Percentiles rank a stretch among this genome's conserved stretches.
Evolutionary conservation across 2,888 invertebrate genomes (phyloP).

Genomic region (Megastigmus dorsalis): DNA sequence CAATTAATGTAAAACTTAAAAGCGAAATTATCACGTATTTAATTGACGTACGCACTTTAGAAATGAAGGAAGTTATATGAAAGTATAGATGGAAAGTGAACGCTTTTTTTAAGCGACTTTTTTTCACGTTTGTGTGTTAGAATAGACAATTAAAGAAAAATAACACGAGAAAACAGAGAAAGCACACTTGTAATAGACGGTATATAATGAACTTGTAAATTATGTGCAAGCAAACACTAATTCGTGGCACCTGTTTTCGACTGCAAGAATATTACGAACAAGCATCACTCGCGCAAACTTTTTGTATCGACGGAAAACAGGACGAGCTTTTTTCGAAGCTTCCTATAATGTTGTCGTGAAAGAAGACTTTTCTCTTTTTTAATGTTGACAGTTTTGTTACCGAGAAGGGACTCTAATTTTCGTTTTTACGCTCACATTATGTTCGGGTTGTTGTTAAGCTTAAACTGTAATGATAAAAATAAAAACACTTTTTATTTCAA

Average conservation of each 20-base stretch:
- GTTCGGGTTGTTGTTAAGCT: too few relatives aligned
- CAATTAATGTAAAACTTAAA: too few relatives aligned
- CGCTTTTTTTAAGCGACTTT: not conserved
- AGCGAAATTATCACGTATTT: too few relatives aligned
- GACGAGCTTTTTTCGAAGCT: not conserved
- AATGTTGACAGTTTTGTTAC: too few relatives aligned
- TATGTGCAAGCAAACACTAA: not conserved
- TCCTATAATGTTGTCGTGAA: not conserved
- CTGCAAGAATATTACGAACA: not conserved
- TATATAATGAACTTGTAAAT: not conserved
- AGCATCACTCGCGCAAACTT: too few relatives aligned
- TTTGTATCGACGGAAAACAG: slow-evolving; percentile 10
- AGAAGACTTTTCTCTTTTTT: not conserved
- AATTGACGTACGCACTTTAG: too few relatives aligned
- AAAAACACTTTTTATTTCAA: not conserved
- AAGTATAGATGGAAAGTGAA: too few relatives aligned
- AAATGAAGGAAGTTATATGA: too few relatives aligned
- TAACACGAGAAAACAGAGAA: not conserved
- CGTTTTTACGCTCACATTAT: too few relatives aligned
- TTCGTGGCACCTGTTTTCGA: not conserved
- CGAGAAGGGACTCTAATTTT: too few relatives aligned
- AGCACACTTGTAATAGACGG: not conserved
- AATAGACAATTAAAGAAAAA: too few relatives aligned
- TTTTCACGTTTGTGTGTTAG: slow-evolving; percentile 20
- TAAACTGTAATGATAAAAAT: too few relatives aligned